Base-by-base conservation (phyloP, 2,888 invertebrate genomes). In the Ganaspis brasiliensis region DNA sequence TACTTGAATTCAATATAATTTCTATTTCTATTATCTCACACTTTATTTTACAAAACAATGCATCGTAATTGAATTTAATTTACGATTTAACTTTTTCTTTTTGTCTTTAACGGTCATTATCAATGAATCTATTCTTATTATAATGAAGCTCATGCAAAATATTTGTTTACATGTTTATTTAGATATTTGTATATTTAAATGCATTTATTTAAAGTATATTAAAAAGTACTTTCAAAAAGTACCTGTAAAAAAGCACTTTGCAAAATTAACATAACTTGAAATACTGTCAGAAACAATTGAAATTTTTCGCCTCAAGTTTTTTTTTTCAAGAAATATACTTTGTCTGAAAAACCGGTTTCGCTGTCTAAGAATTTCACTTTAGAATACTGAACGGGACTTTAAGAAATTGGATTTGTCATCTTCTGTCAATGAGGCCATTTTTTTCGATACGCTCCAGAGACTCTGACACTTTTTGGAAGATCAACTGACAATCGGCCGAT, bases 341-440 rank as follows among this genome's bases (percentile, higher is more conserved):
- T 37, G 9, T 61, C 16, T 6, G 12, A 19, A 37, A 61, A 61
- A 35, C 19, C 0, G 40, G 37, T 40, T 40, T 40, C 14, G 19
- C 19, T 10, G 2, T 37, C 8, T 19, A 52, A 19, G n/a, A 14
- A 45, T 37, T 40, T 63, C 5, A 16, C 6, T 37, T 63, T 14
- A 63, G 35, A 61, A 61, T 61, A 35, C 37, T 37, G n/a, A 63
- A 21, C 40, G 19, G 21, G 37, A 37, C 12, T 52, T 31, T 21
- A 21, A 12, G 14, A 40, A 37, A 19, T 63, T 63, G 63, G 21
- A 40, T 40, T 63, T 63, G 63, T 61, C 61, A 61, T 61, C 61
- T 61, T 37, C 5, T 37, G 35, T 63, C 63, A 63, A 21, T 63
- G 63, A 63, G 40, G 40, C 37, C 2, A 35, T 63, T 63, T 63